A percentile compares a stretch with the other conserved stretches of the same genome.
Evolutionary conservation across 1,140 invertebrate genomes (phyloP).

Genomic region (Drosophila trapezifrons): DNA sequence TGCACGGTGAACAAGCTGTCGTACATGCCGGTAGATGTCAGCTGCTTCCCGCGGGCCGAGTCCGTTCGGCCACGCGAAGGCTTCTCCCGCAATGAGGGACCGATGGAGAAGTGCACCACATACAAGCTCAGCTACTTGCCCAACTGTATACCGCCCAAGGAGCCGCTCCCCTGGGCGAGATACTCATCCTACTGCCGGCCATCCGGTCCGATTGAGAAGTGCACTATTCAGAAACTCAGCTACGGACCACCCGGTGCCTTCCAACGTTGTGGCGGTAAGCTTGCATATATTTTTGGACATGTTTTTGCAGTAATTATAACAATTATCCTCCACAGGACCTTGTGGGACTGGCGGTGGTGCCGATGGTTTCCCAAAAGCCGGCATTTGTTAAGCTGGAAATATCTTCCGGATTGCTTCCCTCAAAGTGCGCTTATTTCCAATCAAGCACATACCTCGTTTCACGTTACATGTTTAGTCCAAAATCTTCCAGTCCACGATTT

Average conservation of each 20-base stretch:
- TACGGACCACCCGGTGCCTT: conserved; percentile 85
- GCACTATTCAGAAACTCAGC: conserved; percentile 87
- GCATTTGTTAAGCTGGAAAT: conserved; percentile 70
- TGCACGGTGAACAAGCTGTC: conserved; percentile 85
- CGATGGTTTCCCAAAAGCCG: conserved; percentile 70
- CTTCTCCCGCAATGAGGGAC: conserved; percentile 66
- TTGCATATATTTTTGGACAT: no score
- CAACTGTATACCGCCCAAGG: conserved; percentile 85
- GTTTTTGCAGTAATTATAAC: no score
- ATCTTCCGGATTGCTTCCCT: conserved; percentile 46
- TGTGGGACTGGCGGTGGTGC: conserved; percentile 43
- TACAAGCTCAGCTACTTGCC: conserved; percentile 86
- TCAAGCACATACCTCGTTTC: conserved; percentile 1
- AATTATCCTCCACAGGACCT: conserved; percentile 30
- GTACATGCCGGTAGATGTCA: conserved; percentile 85
- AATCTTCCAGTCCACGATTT: conserved; percentile 53
- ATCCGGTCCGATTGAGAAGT: conserved; percentile 79
- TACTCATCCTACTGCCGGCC: conserved; percentile 84
- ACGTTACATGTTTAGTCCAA: conserved; percentile 52
- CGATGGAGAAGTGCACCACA: conserved; percentile 85
- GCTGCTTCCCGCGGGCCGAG: conserved; percentile 57
- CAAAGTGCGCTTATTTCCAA: not conserved
- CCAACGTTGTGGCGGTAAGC: conserved; percentile 73
- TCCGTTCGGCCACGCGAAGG: conserved; percentile 60
- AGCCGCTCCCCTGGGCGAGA: conserved; percentile 85